Evolutionary conservation across 1,140 invertebrate species (phyloP).

Genomic region (Brachionus rubens): DNA sequence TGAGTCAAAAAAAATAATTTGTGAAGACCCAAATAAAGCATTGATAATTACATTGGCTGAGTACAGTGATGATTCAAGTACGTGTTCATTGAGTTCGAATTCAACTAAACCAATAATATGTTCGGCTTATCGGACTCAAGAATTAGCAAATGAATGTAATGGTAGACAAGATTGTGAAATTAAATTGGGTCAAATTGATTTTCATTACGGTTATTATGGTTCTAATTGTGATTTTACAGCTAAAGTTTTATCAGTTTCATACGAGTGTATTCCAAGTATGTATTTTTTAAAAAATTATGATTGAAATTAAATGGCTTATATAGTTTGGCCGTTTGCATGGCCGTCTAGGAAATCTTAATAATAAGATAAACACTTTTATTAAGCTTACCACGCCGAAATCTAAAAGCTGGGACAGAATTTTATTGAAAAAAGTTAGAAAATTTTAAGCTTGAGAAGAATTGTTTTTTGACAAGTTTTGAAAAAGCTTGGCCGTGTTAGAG

Average conservation of each 20-base stretch:
- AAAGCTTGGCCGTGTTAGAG: too few relatives aligned
- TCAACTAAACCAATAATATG: background rate
- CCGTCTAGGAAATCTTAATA: too few relatives aligned
- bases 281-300: background rate
- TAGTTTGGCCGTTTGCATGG: too few relatives aligned
- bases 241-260: background rate
- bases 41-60: background rate
- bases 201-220: constrained; percentile 20
- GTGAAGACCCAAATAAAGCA: background rate
- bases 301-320: too few relatives aligned
- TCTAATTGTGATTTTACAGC: constrained; percentile 30
- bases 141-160: constrained; percentile 16
- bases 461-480: too few relatives aligned
- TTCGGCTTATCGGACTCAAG: constrained; percentile 24
- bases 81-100: background rate
- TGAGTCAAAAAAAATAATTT: background rate
- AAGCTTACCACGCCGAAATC: too few relatives aligned
- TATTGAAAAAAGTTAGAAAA: too few relatives aligned
- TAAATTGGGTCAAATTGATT: background rate
- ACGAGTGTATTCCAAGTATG: constrained; percentile 29
- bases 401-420: too few relatives aligned
- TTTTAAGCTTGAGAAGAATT: too few relatives aligned
- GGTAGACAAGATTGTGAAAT: constrained; percentile 21
- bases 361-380: too few relatives aligned
- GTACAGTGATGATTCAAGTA: constrained; percentile 20